phyloP scores from a whole-genome alignment of 2,888 invertebrate genomes.

The Noctua comes region DNA sequence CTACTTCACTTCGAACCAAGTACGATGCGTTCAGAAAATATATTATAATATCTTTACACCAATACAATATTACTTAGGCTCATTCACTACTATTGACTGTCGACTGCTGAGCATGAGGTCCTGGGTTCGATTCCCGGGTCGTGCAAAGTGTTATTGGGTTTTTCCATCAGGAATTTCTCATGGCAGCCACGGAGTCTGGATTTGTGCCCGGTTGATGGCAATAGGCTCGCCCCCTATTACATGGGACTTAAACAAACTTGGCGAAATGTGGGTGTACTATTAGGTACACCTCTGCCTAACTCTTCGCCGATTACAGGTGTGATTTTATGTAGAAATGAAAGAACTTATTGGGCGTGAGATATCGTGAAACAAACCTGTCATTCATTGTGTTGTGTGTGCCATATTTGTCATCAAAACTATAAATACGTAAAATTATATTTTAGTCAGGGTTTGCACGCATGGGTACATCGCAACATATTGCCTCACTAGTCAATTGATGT shows the following conservation, averaged over 20 bases:
- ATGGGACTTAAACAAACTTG: no score
- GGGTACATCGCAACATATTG: conserved; percentile 67
- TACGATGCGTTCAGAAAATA: conserved; percentile 46
- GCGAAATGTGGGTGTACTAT: no score
- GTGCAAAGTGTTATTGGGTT: no score
- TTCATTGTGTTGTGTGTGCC: conserved; percentile 60
- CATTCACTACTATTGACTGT: background rate
- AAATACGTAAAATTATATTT: conserved; percentile 58
- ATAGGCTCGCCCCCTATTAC: no score
- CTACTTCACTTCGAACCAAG: conserved; percentile 61
- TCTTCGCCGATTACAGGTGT: no score
- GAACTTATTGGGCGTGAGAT: background rate
- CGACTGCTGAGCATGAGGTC: no score
- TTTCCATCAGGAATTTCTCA: no score
- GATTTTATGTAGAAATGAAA: no score
- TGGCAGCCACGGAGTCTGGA: no score
- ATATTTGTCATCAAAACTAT: conserved; percentile 52
- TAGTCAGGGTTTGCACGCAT: conserved; percentile 69
- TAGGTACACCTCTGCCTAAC: no score
- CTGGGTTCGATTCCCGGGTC: no score
- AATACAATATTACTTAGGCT: conserved; percentile 27
- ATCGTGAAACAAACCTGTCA: conserved; percentile 8
- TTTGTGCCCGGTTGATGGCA: no score
- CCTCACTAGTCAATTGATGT: conserved; percentile 81
- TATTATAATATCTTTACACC: conserved; percentile 19